Conservation (phyloP, 2,888 invertebrate genomes). For the Boloria selene region DNA sequence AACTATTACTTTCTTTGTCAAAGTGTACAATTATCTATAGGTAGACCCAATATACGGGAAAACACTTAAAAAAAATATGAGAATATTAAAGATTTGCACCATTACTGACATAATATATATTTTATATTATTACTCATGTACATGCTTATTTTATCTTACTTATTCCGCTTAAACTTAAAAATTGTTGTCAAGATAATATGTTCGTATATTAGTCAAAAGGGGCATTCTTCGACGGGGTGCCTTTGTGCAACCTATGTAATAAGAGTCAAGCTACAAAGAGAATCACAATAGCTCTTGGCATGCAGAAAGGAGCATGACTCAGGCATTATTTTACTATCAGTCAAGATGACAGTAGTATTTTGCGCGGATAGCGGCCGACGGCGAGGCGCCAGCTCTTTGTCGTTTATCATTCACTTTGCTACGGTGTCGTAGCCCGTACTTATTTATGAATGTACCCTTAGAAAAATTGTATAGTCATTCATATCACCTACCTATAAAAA, state of each 20-base stretch:
- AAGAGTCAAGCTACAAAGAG: constrained; percentile 65
- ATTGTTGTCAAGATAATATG: constrained; percentile 24
- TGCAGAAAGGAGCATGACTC: constrained; percentile 74
- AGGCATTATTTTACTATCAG: constrained; percentile 76
- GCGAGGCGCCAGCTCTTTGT: constrained; percentile 68
- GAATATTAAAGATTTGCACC: too few species aligned
- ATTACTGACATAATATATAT: too few species aligned
- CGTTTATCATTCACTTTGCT: constrained; percentile 75
- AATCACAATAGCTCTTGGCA: constrained; percentile 71
- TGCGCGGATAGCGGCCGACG: constrained; percentile 77
- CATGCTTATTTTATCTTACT: background rate
- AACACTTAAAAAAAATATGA: too few species aligned
- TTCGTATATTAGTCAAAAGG: constrained; percentile 28
- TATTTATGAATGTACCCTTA: constrained; percentile 64
- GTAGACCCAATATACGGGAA: too few species aligned
- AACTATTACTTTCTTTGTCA: too few species aligned
- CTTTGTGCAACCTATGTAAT: constrained; percentile 65
- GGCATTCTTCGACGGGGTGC: constrained; percentile 48
- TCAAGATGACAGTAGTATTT: constrained; percentile 81
- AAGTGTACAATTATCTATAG: too few species aligned
- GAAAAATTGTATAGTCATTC: constrained; percentile 53
- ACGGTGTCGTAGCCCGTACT: constrained; percentile 63
- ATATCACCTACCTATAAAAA: constrained; percentile 46
- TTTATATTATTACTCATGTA: too few species aligned
- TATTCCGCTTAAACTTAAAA: constrained; percentile 22